Evolutionary conservation across 2,888 invertebrate species (phyloP), one percentile per base, ranked within the genome.

Genomic region (Hypselothyrea guttata): DNA sequence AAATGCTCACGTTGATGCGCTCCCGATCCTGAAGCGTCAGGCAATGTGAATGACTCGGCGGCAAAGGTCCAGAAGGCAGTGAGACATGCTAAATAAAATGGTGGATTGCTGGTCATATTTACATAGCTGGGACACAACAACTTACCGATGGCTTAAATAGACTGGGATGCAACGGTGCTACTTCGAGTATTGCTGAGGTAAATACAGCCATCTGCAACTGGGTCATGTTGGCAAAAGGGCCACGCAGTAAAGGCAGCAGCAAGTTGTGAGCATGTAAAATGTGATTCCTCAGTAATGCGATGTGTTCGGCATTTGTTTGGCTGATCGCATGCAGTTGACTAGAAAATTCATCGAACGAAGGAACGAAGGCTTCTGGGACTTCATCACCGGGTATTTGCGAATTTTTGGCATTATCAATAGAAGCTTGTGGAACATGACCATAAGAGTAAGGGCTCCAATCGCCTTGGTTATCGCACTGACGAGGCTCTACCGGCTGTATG

Each of bases 261-360:
- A 78, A 35, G 2, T 71, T 71, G 13, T 84, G 75, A 12, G 75
- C 68, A 0, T 78, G 84, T 16, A 78, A 51, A 16, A 84, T 7
- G 0, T 71, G 54, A 5, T 77, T 84, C 0, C 71, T 7, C 1
- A 84, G 12, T 0, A 75, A 84, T 1, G 44, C 71, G 7, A 78
- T 7, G 2, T 58, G 84, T n/a, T 84, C 82, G 2, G 75, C 45
- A 11, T 59, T 59, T 1, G 58, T 27, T 4, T 73, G 4, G 4
- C 58, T 66, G 9, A 51, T 60, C 0, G 42, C 45, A 13, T 38
- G 57, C 13, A 82, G 15, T 5, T 68, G 71, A 0, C 12, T n/a
- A n/a, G 51, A 63, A 3, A 77, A 75, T 0, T 65, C 65, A 9
- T 64, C 71, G 11, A 66, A 75, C 1, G 55, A 31, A 0, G 70